Conservation (phyloP, 2,888 invertebrate genomes). For the Dryobota labecula region DNA sequence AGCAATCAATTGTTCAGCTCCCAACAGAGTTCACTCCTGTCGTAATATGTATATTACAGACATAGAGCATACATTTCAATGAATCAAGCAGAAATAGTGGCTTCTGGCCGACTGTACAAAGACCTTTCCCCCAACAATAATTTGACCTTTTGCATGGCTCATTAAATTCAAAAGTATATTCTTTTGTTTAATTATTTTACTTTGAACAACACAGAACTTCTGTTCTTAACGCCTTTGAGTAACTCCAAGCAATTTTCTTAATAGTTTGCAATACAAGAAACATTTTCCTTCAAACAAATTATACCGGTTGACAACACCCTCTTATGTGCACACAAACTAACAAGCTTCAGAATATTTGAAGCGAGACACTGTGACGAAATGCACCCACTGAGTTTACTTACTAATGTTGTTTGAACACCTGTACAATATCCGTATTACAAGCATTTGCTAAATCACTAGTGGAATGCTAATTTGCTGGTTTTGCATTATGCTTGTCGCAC, state of each 20-base stretch:
- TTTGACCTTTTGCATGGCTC: not conserved
- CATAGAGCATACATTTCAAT: not conserved
- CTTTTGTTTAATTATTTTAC: not conserved
- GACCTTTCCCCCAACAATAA: not conserved
- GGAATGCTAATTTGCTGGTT: not conserved
- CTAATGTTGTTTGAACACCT: not conserved
- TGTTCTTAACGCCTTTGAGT: not conserved
- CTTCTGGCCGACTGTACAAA: not conserved
- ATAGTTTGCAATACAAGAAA: not conserved
- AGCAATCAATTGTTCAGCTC: not conserved
- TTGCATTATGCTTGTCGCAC: not conserved
- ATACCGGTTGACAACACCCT: not conserved
- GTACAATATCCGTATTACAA: not conserved
- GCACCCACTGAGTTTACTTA: not conserved
- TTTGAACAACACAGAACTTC: not conserved
- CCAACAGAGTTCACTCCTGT: not conserved
- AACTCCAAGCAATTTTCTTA: not conserved
- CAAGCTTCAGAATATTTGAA: not conserved
- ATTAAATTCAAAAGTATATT: not conserved
- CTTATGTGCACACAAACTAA: not conserved
- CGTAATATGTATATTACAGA: not conserved
- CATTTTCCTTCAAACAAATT: not conserved
- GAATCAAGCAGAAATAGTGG: not conserved
- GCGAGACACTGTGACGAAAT: not conserved
- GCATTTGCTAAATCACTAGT: not conserved